A percentile compares a stretch with the other conserved stretches of the same genome.
phyloP scores from a whole-genome alignment of 2,113 vertebrate genomes.

The Laterallus jamaicensis region DNA sequence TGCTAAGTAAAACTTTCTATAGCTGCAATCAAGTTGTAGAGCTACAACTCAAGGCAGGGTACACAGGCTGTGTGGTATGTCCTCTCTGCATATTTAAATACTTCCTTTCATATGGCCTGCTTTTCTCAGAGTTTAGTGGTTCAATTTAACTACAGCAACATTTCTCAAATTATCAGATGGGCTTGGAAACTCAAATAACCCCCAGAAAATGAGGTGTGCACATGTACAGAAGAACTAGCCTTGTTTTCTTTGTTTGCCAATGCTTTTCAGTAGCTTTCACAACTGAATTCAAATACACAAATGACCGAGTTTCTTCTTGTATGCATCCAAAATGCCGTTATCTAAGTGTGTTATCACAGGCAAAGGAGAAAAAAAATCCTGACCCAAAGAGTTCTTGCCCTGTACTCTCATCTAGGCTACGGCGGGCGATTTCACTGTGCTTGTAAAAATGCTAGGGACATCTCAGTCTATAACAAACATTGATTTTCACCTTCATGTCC shows the following conservation, averaged over 20 bases:
- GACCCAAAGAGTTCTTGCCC: neutral
- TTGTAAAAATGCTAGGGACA: neutral
- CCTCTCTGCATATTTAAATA: neutral
- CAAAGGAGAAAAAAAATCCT: neutral
- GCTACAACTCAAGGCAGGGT: neutral
- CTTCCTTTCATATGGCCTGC: neutral
- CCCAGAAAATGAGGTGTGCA: neutral
- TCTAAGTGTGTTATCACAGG: neutral
- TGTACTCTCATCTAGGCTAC: neutral
- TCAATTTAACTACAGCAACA: neutral
- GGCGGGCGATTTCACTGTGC: neutral
- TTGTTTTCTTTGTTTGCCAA: neutral
- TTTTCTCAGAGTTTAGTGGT: neutral
- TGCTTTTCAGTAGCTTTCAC: neutral
- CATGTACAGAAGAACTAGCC: neutral
- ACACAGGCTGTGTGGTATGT: neutral
- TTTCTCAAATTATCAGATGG: neutral
- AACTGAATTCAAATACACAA: neutral
- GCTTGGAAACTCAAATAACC: neutral
- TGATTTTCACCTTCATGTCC: neutral
- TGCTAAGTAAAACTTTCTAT: neutral
- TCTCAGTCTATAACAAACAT: neutral
- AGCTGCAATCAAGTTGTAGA: neutral
- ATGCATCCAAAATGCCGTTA: neutral
- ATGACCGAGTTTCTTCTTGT: neutral